These are phyloP conservation scores for Macaria liturata DNA, from an alignment of 2,888 invertebrate species.

Conservation along the genomic window DNA sequence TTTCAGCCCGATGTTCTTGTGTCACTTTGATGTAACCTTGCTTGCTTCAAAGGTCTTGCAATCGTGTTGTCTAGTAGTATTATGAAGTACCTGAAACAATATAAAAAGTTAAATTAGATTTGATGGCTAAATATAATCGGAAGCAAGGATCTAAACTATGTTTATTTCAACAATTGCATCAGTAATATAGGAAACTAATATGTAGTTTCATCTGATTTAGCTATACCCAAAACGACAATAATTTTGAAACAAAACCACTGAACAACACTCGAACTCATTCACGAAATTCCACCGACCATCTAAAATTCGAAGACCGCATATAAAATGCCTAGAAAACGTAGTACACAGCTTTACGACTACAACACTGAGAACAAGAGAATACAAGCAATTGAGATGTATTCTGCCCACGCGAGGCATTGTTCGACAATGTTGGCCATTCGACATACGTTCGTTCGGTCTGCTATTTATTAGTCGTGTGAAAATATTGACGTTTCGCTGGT, in stretches of 20 bases:
- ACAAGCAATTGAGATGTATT: conserved; percentile 71
- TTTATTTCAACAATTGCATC: too few relatives aligned
- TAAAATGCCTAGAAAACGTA: conserved; percentile 33
- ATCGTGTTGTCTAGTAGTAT: too few relatives aligned
- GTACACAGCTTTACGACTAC: conserved; percentile 54
- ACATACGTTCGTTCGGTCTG: conserved; percentile 14
- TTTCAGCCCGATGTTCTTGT: too few relatives aligned
- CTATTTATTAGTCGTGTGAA: conserved; percentile 11
- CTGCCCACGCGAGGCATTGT: conserved; percentile 56
- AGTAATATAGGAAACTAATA: too few relatives aligned
- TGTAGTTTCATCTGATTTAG: too few relatives aligned
- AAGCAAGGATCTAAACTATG: too few relatives aligned
- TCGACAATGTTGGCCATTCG: conserved; percentile 27
- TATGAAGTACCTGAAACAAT: too few relatives aligned
- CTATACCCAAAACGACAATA: too few relatives aligned
- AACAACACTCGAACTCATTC: conserved; percentile 16
- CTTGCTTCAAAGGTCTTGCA: too few relatives aligned
- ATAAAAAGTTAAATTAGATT: too few relatives aligned
- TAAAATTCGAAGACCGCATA: conserved; percentile 22
- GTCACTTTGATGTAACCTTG: too few relatives aligned
- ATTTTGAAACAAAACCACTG: neutral
- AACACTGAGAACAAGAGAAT: conserved; percentile 45
- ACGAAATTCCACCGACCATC: conserved; percentile 11
- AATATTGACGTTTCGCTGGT: conserved; percentile 17
- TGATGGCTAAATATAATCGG: too few relatives aligned